Evolutionary conservation across 64 coral and sea anemone genomes (phyloP), one percentile per base, ranked within the genome.

Genomic region (Trachythela sp.): DNA sequence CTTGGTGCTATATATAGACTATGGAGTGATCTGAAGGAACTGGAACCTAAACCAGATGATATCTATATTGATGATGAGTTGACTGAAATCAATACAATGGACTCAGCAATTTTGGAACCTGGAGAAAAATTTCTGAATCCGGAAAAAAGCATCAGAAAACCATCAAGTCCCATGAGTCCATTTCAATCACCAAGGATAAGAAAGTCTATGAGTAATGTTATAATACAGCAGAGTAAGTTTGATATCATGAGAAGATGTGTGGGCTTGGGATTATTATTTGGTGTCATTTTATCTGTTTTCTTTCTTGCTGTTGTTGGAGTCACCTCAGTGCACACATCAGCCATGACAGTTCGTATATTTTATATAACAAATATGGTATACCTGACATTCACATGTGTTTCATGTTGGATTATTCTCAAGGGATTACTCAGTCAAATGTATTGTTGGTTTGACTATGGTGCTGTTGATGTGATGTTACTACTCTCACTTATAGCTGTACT

Each of bases 51-150:
- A 17, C 96, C 96, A 20, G 93, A 99, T 39, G 96, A 99, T 41
- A 99, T 99, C 60, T 99, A 99, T 50, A 99, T 99, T 84, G 94
- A 99, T 48, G 96, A 99, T 41, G 96, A 99, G 84, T 52, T 99
- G 2, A 95, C 96, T 9, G 96, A 99, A 64, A 95, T 99, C 67
- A 94, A 99, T 36, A 94, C 96, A 15, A 39, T 80, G 75, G 75
- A 80, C 38, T 80, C 75, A 38, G 75, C 7, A 39, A 15, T 80
- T 35, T 35, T 80, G 8, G 75, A 35, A 80, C 56, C 56, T 27
- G 75, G 75, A 37, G 75, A 80, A 36, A 80, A 80, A 30, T 80
- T 37, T 80, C 13, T 80, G 20, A 39, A 80, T 35, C 31, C 75
- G 30, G 56, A 64, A 27, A 80, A 38, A 80, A 22, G 7, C 3